Evolutionary conservation across 2,888 invertebrate species (phyloP), one percentile per base, ranked within the genome.

Genomic region (Pilophorus perplexus): DNA sequence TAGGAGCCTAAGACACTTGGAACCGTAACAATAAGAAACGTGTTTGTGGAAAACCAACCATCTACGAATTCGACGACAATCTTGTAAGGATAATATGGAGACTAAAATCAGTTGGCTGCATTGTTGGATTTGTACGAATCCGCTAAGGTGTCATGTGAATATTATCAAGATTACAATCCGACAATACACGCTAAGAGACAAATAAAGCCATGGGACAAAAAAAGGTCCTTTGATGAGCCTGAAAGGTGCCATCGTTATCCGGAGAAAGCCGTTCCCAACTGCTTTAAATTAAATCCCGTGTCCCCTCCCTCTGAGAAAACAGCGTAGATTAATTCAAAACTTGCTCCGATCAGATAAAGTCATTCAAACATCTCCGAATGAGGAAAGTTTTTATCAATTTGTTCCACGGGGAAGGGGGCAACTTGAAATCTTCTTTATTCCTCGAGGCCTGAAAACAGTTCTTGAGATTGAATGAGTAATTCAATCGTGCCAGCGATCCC

Each of bases 351-450:
- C 59, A 40, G 59, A 59, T 59, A 42, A 59, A 25, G 59, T 59
- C 59, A 59, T 59, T 59, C 59, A 44, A 59, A 59, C 57, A 59
- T 59, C 44, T 42, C 44, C 14, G 59, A 59, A 59, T 42, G 59
- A 59, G 44, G 37, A 57, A 42, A 42, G 42, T 59, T 59, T 59
- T 59, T 59, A 59, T 59, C 59, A 59, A 59, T 59, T 59, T 59
- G 59, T 42, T 59, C 44, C n/a, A n/a, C n/a, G 4, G 23, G 12
- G 46, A 20, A 44, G 25, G 46, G 23, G 25, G 46, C 23, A n/a
- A 23, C 46, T 46, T 12, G 23, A 25, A 46, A 20, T 22, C 23
- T 22, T 46, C 22, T 46, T 46, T 14, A 22, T 23, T 23, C n/a
- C 25, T 46, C 46, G 3, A 46, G 14, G n/a, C 23, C 14, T 14